Percentiles rank a stretch among this genome's conserved stretches.
Conservation (phyloP, 2,888 invertebrate genomes). For the Tetramorium bicarinatum region DNA sequence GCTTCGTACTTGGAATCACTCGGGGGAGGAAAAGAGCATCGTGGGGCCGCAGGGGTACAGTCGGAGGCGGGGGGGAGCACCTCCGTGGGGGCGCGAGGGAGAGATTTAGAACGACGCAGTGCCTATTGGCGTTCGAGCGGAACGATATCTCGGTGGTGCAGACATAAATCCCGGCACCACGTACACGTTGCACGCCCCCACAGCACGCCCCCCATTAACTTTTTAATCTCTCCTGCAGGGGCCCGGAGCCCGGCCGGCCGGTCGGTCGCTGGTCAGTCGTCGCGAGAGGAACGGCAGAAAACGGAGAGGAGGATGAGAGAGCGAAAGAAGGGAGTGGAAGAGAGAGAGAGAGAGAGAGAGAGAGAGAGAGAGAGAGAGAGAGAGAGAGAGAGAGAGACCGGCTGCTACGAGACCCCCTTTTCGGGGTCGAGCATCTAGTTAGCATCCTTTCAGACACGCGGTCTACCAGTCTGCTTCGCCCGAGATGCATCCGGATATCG, state of each 20-base stretch:
- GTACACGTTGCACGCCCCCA: constrained; percentile 86
- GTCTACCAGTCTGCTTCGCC: constrained; percentile 71
- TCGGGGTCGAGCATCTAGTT: constrained; percentile 79
- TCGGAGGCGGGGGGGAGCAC: not conserved
- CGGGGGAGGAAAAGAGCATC: constrained; percentile 45
- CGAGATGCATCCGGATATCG: constrained; percentile 73
- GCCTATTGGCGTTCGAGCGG: constrained; percentile 84
- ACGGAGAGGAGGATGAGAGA: constrained; percentile 61
- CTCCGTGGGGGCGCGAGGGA: constrained; percentile 70
- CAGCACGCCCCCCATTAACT: constrained; percentile 86
- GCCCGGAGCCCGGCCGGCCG: constrained; percentile 63
- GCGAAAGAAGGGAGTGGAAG: constrained; percentile 55
- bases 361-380: constrained; percentile 44
- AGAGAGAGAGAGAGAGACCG: constrained; percentile 53
- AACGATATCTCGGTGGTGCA: constrained; percentile 85
- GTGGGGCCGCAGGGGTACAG: constrained; percentile 27
- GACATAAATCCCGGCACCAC: constrained; percentile 86
- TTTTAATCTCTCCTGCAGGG: constrained; percentile 84
- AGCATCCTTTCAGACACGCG: constrained; percentile 78
- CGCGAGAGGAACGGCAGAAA: constrained; percentile 62
- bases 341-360: constrained; percentile 44
- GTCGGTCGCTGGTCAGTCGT: constrained; percentile 67
- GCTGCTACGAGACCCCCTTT: constrained; percentile 67
- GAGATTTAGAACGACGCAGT: constrained; percentile 83
- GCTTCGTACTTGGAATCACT: constrained; percentile 49